Evolutionary conservation across 2,113 vertebrate species (phyloP), one percentile per base, ranked within the genome.

Genomic region (Cygnus atratus): DNA sequence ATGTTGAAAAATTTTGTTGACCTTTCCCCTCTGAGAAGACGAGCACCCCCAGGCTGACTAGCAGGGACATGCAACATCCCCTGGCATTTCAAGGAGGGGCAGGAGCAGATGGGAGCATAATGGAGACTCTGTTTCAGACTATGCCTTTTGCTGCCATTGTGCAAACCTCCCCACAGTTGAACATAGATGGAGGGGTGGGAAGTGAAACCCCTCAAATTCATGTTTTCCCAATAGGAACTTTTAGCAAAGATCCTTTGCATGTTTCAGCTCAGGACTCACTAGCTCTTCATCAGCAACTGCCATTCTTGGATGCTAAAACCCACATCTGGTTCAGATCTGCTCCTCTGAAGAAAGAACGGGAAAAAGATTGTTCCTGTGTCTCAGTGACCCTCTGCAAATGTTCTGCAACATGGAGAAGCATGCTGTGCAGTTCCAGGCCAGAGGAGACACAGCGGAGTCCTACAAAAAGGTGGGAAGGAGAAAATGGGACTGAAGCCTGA

Each of bases 1-100:
- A n/a, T 29, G 21, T 66, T 93, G 92, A 95, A 93, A 95, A 92
- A 88, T 88, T 75, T 43, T 92, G 62, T 33, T 84, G 90, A 94
- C 79, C 70, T 90, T 96, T 93, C 48, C 43, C 50, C 57, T 41
- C 39, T 0, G 0, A 67, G 61, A 94, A 79, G 26, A 87, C 73
- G 89, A 85, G 85, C 72, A 63, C 41, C 76, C 48, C n/a, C 52
- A 77, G 85, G 82, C 75, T 94, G 79, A 90, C 58, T 79, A 88
- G 75, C 50, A 91, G 50, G 17, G 78, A 70, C 71, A 62, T 16
- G 55, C 90, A 90, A 66, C 57, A n/a, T 61, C 52, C 24, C 43
- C 22, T 75, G 35, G 8, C 3, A 3, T 63, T 71, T 91, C 62
- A 55, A 65, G 15, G 22, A 77, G 11, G 20, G 17, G 65, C 50